phyloP scores from a whole-genome alignment of 2,888 invertebrate genomes.

The Pyrochroa serraticornis region DNA sequence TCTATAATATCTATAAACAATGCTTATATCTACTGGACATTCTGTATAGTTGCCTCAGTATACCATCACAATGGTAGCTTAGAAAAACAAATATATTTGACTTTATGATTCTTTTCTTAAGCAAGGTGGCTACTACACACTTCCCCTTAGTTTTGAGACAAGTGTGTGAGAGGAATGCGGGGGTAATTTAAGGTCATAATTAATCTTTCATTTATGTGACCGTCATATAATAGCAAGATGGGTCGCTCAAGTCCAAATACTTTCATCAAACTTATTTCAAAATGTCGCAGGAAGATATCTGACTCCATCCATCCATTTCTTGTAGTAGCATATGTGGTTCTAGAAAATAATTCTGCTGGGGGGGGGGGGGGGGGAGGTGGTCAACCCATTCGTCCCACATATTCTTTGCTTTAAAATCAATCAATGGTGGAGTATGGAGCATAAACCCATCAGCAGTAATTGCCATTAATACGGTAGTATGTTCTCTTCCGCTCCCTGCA shows the following conservation, averaged over 20 bases:
- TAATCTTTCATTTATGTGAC: constrained; percentile 39
- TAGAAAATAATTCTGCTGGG: constrained; percentile 1
- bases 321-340: constrained; percentile 26
- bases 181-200: constrained; percentile 39
- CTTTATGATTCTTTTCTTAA: too few species aligned
- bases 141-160: too few species aligned
- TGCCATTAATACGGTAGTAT: constrained; percentile 36
- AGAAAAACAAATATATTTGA: too few species aligned
- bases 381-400: constrained; percentile 44
- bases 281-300: constrained; percentile 44
- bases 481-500: constrained; percentile 44
- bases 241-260: constrained; percentile 39
- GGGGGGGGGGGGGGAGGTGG: too few species aligned
- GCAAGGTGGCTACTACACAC: too few species aligned
- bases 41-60: too few species aligned
- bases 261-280: constrained; percentile 32
- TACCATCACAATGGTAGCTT: too few species aligned
- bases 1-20: too few species aligned
- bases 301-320: constrained; percentile 44
- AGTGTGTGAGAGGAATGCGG: constrained; percentile 44
- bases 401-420: constrained; percentile 13
- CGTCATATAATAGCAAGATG: constrained; percentile 45
- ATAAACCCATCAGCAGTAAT: constrained; percentile 32
- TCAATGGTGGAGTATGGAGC: constrained; percentile 7
- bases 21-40: too few species aligned